Evolutionary conservation across 92 coral and sea anemone genomes (phyloP).

Genomic region (Porites rus): DNA sequence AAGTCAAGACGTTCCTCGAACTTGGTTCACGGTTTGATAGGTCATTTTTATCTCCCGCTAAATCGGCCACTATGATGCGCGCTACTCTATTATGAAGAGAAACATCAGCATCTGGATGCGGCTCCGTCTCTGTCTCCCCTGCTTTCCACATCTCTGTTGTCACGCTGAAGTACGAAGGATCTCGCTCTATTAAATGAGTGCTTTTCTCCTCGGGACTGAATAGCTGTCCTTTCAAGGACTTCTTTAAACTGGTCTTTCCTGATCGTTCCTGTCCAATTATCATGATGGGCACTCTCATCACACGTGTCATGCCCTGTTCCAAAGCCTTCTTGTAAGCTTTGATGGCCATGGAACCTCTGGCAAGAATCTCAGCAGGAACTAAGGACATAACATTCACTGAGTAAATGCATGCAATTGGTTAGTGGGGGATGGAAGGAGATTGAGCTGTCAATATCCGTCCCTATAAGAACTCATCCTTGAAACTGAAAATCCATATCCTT

Average conservation of each 20-base stretch:
- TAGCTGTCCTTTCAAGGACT: neutral
- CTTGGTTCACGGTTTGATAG: too few relatives aligned
- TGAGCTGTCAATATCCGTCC: too few relatives aligned
- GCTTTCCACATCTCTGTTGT: neutral
- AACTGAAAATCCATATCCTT: too few relatives aligned
- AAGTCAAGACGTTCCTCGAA: too few relatives aligned
- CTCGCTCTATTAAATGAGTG: neutral
- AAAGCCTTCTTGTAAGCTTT: neutral
- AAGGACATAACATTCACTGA: neutral
- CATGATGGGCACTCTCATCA: neutral
- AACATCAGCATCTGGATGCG: too few relatives aligned
- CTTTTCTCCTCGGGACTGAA: slow-evolving; percentile 6
- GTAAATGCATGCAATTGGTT: neutral
- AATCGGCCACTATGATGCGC: too few relatives aligned
- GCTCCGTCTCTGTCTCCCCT: neutral
- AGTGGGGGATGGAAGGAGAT: too few relatives aligned
- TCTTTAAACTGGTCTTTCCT: neutral
- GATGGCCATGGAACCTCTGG: neutral
- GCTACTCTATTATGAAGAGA: too few relatives aligned
- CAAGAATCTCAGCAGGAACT: neutral
- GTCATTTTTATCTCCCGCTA: too few relatives aligned
- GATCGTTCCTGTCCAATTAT: neutral
- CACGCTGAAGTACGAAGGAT: neutral
- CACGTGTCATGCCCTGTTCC: neutral
- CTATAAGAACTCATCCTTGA: too few relatives aligned